Conservation (phyloP, 2,113 vertebrate species). For the Ivindomyrus marchei region DNA sequence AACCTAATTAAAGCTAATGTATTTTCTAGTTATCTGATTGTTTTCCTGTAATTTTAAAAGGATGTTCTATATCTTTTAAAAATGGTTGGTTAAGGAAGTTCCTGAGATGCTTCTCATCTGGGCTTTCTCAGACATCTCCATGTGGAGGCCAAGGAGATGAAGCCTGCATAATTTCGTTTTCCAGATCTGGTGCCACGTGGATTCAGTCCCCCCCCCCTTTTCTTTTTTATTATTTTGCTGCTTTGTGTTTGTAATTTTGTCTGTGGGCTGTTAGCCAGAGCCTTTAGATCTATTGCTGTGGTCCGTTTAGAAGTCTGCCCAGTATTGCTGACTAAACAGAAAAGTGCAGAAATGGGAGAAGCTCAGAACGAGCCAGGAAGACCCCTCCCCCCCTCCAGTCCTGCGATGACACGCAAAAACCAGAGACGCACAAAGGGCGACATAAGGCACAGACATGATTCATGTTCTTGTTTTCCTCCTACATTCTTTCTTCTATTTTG, state of each 20-base stretch:
- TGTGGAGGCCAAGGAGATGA: not conserved
- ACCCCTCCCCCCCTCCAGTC: not conserved
- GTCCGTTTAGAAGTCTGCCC: not conserved
- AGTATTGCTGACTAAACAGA: constrained; percentile 76
- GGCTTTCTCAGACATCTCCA: not conserved
- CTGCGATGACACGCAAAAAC: constrained; percentile 49
- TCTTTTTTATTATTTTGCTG: not conserved
- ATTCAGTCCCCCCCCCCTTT: not conserved
- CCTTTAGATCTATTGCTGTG: not conserved
- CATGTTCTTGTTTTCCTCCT: too few relatives aligned
- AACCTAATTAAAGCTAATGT: not conserved
- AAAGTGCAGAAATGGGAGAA: constrained; percentile 62
- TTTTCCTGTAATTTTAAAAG: not conserved
- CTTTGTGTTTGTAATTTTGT: not conserved
- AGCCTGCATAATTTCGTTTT: not conserved
- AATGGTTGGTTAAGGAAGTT: not conserved
- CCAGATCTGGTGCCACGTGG: constrained; percentile 6
- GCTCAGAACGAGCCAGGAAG: not conserved
- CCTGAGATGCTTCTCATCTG: not conserved
- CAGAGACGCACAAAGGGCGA: not conserved
- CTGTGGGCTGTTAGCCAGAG: not conserved
- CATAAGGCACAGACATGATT: not conserved
- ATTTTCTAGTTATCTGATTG: constrained; percentile 3
- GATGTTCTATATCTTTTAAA: not conserved
- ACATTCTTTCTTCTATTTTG: not conserved